Evolutionary conservation across 2,888 invertebrate species (phyloP), one percentile per base, ranked within the genome.

Genomic region (Lepeophtheirus nordmannii): DNA sequence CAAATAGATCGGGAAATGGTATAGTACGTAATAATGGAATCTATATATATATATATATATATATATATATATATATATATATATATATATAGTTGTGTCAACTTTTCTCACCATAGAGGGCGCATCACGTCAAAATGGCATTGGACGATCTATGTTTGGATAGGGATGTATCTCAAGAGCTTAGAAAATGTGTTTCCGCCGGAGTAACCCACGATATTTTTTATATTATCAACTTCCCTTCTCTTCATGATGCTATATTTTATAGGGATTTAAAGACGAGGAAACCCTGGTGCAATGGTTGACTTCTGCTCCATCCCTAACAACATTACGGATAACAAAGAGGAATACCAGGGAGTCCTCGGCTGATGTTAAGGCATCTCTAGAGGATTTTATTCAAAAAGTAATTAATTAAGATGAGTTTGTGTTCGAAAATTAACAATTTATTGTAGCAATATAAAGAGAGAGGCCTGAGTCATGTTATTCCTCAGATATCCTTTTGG

Each of bases 231-330:
- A 41, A 11, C 41, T 41, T 17, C 53, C 14, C 17, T 46, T 17
- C 8, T 3, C 1, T n/a, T n/a, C 53, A 46, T 46, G 2, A 14
- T 46, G 7, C 30, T 46, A 5, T 46, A 5, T n/a, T 46, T n/a
- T 46, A 46, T 17, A 46, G 53, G 53, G 53, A 14, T 46, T 46
- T 17, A 46, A 46, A 17, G 53, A 46, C 8, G 53, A n/a, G 53
- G 53, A 46, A 17, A n/a, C 30, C 53, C 5, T 46, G n/a, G 53
- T 46, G 53, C 53, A 46, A n/a, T 46, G 53, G 53, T 46, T 46
- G 53, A 46, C 53, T 17, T n/a, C 53, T 5, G 53, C 53, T 5
- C 53, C 53, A 46, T 46, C 53, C 17, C 53, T 46, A 46, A 46
- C 53, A 8, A 46, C 53, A 14, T 17, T 46, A 14, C 14, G 53